These are phyloP conservation scores for Dicentrarchus labrax DNA, from an alignment of 2,113 vertebrate genomes.

Conservation along the genomic window DNA sequence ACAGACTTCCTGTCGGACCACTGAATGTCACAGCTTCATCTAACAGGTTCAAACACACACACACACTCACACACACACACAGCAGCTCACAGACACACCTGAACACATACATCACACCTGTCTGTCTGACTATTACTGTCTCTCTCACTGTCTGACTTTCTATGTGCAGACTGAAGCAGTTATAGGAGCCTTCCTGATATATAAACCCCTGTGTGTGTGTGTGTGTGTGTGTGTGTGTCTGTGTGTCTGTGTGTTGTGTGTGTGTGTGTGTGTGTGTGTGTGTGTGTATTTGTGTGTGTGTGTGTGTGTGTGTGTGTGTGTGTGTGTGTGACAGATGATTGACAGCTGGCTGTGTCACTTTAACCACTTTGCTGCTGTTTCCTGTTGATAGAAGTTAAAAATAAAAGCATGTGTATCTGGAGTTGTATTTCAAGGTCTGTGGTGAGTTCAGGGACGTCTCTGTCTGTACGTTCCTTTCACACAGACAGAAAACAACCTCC, in stretches of 20 bases:
- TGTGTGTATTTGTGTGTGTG: neutral
- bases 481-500: neutral
- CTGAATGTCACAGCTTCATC: constrained; percentile 33
- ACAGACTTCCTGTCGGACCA: constrained; percentile 42
- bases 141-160: neutral
- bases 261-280: neutral
- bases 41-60: constrained; percentile 40
- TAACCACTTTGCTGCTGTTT: constrained; percentile 12
- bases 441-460: neutral
- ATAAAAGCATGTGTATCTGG: constrained; percentile 17
- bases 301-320: constrained; percentile 2
- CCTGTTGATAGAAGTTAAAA: constrained; percentile 31
- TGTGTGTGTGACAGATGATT: constrained; percentile 20
- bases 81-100: constrained; percentile 29
- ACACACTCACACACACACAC: constrained; percentile 30
- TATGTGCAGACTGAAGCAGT: neutral
- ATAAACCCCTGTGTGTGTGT: neutral
- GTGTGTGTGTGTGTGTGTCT: constrained; percentile 1
- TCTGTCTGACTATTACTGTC: neutral
- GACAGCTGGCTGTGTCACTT: neutral
- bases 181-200: neutral
- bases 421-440: neutral
- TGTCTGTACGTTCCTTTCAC: neutral
- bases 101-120: constrained; percentile 34
- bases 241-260: neutral